Evolutionary conservation across 1,140 invertebrate species (phyloP).

Genomic region (Pygmarrhopalites habei): DNA sequence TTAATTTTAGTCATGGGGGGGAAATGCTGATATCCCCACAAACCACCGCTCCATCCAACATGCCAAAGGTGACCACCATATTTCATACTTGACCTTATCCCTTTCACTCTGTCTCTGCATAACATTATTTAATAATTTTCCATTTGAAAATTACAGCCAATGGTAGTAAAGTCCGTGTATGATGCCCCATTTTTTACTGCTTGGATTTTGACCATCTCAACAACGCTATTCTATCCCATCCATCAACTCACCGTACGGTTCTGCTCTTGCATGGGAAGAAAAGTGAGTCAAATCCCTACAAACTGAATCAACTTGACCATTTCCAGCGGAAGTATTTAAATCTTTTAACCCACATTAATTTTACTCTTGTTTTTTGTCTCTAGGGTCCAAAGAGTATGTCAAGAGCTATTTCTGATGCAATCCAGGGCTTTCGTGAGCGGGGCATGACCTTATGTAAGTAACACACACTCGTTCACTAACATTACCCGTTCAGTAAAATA

Average conservation of each 20-base stretch:
- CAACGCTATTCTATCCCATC: slow-evolving; percentile 80
- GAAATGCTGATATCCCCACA: background rate
- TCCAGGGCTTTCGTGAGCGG: slow-evolving; percentile 75
- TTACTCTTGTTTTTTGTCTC: too few relatives aligned
- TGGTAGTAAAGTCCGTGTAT: slow-evolving; percentile 47
- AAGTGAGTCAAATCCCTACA: too few relatives aligned
- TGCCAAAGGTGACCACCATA: too few relatives aligned
- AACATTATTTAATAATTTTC: too few relatives aligned
- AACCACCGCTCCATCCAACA: background rate
- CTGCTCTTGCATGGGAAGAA: slow-evolving; percentile 41
- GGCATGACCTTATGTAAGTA: slow-evolving; percentile 70
- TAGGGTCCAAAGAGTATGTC: slow-evolving; percentile 61
- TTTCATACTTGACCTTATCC: too few relatives aligned
- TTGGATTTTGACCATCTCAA: slow-evolving; percentile 91
- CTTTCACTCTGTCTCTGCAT: too few relatives aligned
- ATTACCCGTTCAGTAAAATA: too few relatives aligned
- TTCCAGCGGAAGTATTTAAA: too few relatives aligned
- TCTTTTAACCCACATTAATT: too few relatives aligned
- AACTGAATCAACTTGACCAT: too few relatives aligned
- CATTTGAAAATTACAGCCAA: too few relatives aligned
- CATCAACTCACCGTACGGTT: slow-evolving; percentile 64
- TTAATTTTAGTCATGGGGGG: background rate
- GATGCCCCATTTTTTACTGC: slow-evolving; percentile 88
- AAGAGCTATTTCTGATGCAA: slow-evolving; percentile 61
- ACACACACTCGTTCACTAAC: background rate